Base-by-base conservation (phyloP, 2,113 vertebrate species). In the Labeo rohita region DNA sequence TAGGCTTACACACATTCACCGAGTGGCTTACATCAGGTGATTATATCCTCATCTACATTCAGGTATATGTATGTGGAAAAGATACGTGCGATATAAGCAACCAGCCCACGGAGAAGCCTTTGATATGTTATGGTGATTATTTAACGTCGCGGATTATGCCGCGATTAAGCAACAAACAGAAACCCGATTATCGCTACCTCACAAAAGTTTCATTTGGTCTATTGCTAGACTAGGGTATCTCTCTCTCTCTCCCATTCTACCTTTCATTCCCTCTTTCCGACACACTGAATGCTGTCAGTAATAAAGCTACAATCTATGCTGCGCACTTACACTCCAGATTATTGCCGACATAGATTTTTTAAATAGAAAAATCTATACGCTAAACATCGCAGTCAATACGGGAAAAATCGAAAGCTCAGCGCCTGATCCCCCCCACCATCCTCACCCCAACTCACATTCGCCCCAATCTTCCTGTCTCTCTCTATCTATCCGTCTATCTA, bases 311-410 rank as follows among this genome's bases (percentile, higher is more conserved):
- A 86, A 75, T 89, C 92, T 66, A 87, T 88, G 90, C 90, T 36
- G 81, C 80, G 90, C 92, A 92, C 91, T 93, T 92, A 93, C 92
- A 91, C 92, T 91, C 92, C 39, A 93, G 93, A 93, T 94, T 91
- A 94, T 92, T 92, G 91, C 92, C 90, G 50, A 93, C 91, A 95
- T 94, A 72, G 92, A 94, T 95, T 94, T 95, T 94, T 93, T 89
- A 94, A 95, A 94, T 94, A 94, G 94, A 94, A 94, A 95, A 94
- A 94, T 95, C 95, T 86, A 95, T 95, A 93, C 91, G 88, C 93
- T 95, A 95, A 95, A 94, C 94, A 95, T 94, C 91, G 90, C 92
- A 92, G 93, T 95, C 94, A 93, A 95, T 94, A 93, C 88, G 83
- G 89, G 90, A 91, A 92, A 84, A 92, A 94, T 94, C 93, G 90